phyloP scores from a whole-genome alignment of 2,113 vertebrate genomes.

The Pogona vitticeps region DNA sequence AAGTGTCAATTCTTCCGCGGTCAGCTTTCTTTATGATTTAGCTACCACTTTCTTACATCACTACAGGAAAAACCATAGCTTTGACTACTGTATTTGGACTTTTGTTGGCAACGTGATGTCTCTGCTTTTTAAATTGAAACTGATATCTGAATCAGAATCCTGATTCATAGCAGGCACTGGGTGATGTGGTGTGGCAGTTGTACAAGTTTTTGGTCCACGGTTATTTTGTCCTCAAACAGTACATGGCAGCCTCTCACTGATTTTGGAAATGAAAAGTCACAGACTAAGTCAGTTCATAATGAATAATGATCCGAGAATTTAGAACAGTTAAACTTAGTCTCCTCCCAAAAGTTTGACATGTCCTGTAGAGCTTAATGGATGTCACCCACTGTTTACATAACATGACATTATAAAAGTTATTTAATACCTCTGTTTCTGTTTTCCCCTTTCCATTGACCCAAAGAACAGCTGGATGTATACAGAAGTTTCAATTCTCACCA shows the following conservation, averaged over 20 bases:
- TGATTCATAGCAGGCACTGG: background rate
- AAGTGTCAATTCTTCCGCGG: too few species aligned
- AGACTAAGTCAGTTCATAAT: background rate
- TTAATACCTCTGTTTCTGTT: background rate
- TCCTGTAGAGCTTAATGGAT: background rate
- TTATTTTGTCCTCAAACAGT: background rate
- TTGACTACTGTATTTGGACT: too few species aligned
- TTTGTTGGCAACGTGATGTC: too few species aligned
- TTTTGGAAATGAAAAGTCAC: background rate
- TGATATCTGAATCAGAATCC: too few species aligned
- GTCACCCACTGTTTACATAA: background rate
- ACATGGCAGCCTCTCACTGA: background rate
- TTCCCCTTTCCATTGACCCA: background rate
- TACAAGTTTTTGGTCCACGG: background rate
- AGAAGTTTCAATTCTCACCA: background rate
- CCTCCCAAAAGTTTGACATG: background rate
- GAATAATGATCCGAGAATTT: background rate
- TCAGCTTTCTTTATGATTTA: too few species aligned
- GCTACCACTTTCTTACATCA: too few species aligned
- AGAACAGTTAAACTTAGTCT: background rate
- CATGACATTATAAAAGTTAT: background rate
- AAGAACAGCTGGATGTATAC: background rate
- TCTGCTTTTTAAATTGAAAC: too few species aligned
- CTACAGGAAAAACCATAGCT: too few species aligned
- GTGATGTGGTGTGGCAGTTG: background rate